These are phyloP conservation scores for Lordiphosa andalusiaca DNA, from an alignment of 2,888 invertebrate genomes.

Conservation along the genomic window DNA sequence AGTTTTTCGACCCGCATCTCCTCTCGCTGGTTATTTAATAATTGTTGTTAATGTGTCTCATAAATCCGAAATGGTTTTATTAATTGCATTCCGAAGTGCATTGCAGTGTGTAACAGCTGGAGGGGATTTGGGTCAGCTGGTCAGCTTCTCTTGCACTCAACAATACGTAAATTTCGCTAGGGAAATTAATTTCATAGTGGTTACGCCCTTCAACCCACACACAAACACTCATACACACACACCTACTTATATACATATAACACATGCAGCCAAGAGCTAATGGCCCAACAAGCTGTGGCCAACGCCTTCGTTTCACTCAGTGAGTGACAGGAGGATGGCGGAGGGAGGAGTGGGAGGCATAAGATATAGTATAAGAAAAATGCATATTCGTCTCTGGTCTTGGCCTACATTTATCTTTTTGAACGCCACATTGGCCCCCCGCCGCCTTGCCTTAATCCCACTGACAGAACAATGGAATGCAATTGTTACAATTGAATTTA, in stretches of 20 bases:
- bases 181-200: conserved; percentile 74
- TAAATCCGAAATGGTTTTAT: conserved; percentile 35
- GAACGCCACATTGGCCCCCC: conserved; percentile 25
- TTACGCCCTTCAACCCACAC: conserved; percentile 30
- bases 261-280: conserved; percentile 37
- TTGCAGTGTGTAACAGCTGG: conserved; percentile 26
- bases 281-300: conserved; percentile 56
- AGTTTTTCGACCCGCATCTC: conserved; percentile 25
- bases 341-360: conserved; percentile 2
- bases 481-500: not conserved
- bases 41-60: conserved; percentile 19
- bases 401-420: conserved; percentile 65
- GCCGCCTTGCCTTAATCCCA: not conserved
- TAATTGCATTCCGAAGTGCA: conserved; percentile 30
- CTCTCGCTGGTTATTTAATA: conserved; percentile 20
- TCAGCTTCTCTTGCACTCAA: conserved; percentile 44
- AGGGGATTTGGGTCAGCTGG: conserved; percentile 56
- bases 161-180: conserved; percentile 70
- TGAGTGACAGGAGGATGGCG: conserved; percentile 36
- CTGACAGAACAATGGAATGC: conserved; percentile 25
- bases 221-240: not conserved
- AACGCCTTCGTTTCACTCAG: conserved; percentile 45
- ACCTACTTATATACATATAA: not conserved
- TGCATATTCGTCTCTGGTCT: conserved; percentile 48
- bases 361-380: conserved; percentile 24